Evolutionary conservation across 92 coral and sea anemone species (phyloP).

Genomic region (Phenganax marumi): DNA sequence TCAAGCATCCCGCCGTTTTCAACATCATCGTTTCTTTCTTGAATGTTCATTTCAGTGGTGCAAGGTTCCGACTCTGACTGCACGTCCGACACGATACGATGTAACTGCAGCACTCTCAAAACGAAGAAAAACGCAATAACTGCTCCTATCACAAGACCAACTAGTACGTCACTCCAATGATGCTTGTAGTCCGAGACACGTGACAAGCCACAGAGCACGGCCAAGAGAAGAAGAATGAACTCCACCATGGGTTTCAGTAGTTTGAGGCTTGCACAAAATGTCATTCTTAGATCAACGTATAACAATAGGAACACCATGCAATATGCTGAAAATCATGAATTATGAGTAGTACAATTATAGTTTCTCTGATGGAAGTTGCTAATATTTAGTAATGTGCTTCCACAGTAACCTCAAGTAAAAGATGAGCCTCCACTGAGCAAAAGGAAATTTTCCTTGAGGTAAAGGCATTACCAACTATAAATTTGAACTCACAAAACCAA

Average conservation of each 20-base stretch:
- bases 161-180: constrained; percentile 93
- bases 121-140: constrained; percentile 80
- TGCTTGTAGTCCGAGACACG: constrained; percentile 92
- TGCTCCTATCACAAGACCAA: constrained; percentile 78
- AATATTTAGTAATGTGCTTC: no score
- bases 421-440: no score
- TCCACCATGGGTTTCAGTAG: constrained; percentile 80
- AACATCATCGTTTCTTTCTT: neutral
- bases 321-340: constrained; percentile 50
- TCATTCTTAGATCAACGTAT: constrained; percentile 53
- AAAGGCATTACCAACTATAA: no score
- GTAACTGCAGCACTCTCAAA: constrained; percentile 21
- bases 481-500: no score
- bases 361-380: neutral
- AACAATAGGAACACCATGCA: constrained; percentile 84
- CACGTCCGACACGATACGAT: neutral
- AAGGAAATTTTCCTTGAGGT: no score
- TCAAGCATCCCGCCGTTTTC: constrained; percentile 9
- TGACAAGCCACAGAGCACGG: constrained; percentile 75
- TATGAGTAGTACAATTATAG: neutral
- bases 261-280: constrained; percentile 15
- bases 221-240: constrained; percentile 65
- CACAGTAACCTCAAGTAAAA: no score
- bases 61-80: neutral
- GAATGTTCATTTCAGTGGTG: neutral